phyloP scores from a whole-genome alignment of 1,140 invertebrate species.

The Euura saliciscinereae region DNA sequence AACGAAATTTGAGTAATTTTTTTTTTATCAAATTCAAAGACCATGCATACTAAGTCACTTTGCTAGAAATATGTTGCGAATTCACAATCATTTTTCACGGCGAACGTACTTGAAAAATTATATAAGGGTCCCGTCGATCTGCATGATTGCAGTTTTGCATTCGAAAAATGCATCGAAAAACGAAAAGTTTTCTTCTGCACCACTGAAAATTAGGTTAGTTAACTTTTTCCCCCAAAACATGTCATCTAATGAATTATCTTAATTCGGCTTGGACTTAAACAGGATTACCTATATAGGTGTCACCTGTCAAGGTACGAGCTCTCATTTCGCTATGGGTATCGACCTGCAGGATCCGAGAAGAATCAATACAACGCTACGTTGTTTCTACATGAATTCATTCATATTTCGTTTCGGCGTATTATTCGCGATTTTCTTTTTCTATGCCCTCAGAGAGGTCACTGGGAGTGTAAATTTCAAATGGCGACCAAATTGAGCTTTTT shows the following conservation, averaged over 20 bases:
- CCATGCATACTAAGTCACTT: too few relatives aligned
- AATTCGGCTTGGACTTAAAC: neutral
- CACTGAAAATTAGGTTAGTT: neutral
- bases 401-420: neutral
- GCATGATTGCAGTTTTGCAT: neutral
- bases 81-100: too few relatives aligned
- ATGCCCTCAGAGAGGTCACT: too few relatives aligned
- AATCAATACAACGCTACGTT: too few relatives aligned
- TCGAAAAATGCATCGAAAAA: neutral
- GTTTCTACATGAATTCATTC: neutral
- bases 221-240: neutral
- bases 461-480: too few relatives aligned
- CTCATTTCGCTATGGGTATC: neutral
- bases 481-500: too few relatives aligned
- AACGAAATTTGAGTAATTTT: too few relatives aligned
- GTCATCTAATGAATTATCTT: neutral
- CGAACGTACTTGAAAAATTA: too few relatives aligned
- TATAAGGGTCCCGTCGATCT: neutral
- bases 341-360: neutral
- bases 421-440: neutral
- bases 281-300: neutral
- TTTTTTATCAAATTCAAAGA: too few relatives aligned
- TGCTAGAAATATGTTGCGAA: too few relatives aligned
- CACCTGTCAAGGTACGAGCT: neutral
- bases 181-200: neutral